A percentile compares a stretch with the other conserved stretches of the same genome.
Evolutionary conservation across 2,113 vertebrate species (phyloP).

Genomic region (Thamnophis sirtalis): DNA sequence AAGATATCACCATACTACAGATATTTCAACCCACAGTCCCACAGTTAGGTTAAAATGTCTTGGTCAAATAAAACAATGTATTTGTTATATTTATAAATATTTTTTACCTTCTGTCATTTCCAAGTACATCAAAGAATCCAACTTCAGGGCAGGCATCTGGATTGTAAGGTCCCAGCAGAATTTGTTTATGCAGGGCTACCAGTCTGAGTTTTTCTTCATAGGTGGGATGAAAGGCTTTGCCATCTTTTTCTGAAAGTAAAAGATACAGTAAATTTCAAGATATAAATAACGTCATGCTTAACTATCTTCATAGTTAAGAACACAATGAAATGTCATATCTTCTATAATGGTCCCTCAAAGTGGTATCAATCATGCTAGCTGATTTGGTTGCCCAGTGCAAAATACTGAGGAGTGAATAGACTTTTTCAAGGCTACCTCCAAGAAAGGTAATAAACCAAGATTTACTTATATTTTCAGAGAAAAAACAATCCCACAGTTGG

Average conservation of each 20-base stretch:
- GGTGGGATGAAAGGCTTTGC: slow-evolving; percentile 97
- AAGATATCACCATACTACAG: not conserved
- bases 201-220: slow-evolving; percentile 96
- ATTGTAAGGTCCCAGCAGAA: slow-evolving; percentile 90
- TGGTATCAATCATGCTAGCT: not conserved
- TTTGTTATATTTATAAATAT: slow-evolving; percentile 24
- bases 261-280: slow-evolving; percentile 1
- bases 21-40: not conserved
- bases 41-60: not conserved
- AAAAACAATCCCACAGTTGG: not conserved
- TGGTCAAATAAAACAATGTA: not conserved
- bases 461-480: not conserved
- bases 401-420: not conserved
- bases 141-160: slow-evolving; percentile 94
- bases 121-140: slow-evolving; percentile 97
- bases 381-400: not conserved
- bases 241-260: slow-evolving; percentile 86
- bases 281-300: not conserved
- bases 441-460: not conserved
- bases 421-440: not conserved
- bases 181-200: slow-evolving; percentile 93
- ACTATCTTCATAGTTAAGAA: not conserved
- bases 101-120: slow-evolving; percentile 93
- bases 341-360: not conserved
- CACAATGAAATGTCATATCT: not conserved